These are phyloP conservation scores for Anaspis maculata DNA, from an alignment of 2,888 invertebrate genomes.

Conservation along the genomic window DNA sequence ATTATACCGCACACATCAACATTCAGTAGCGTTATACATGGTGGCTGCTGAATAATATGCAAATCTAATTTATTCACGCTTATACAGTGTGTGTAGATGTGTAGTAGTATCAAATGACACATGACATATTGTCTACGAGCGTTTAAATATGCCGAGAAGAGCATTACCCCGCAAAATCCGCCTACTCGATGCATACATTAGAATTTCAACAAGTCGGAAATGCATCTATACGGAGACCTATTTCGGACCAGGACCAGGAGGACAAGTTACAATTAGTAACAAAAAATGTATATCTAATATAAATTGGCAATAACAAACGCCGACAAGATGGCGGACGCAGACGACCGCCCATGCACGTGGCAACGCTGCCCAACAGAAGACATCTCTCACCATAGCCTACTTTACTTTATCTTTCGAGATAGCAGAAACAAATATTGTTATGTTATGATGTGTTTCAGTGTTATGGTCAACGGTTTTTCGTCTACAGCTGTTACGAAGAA, in stretches of 20 bases:
- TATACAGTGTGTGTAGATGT: too few relatives aligned
- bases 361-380: conserved; percentile 13
- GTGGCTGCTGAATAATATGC: too few relatives aligned
- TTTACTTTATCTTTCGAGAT: conserved; percentile 9
- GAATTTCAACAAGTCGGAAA: too few relatives aligned
- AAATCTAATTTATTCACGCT: conserved; percentile 31
- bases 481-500: too few relatives aligned
- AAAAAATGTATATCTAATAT: too few relatives aligned
- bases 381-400: conserved; percentile 19
- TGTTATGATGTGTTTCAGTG: too few relatives aligned
- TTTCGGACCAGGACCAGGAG: too few relatives aligned
- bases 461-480: too few relatives aligned
- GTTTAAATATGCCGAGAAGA: conserved; percentile 22
- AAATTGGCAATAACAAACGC: too few relatives aligned
- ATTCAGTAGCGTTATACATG: conserved; percentile 25
- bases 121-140: conserved; percentile 30
- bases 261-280: too few relatives aligned
- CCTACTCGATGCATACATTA: too few relatives aligned
- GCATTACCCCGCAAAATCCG: conserved; percentile 12
- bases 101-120: conserved; percentile 32
- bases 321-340: conserved; percentile 14
- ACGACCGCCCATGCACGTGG: conserved; percentile 15
- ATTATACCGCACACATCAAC: conserved; percentile 14
- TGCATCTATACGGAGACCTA: too few relatives aligned
- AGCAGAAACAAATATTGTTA: conserved; percentile 12